These are phyloP conservation scores for Cordilura impudica DNA, from an alignment of 2,888 invertebrate genomes.

Conservation along the genomic window DNA sequence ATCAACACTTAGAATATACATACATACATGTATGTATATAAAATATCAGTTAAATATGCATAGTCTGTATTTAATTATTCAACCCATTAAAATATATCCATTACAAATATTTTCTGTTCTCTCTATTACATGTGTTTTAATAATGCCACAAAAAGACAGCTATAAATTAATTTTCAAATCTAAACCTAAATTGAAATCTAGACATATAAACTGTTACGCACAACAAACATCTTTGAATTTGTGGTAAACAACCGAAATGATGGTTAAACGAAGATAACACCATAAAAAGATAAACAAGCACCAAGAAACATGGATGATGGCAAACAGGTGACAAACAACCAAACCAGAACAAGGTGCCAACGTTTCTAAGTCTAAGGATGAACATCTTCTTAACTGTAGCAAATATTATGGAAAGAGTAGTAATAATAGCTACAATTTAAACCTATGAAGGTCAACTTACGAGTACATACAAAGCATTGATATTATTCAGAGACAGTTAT, in stretches of 20 bases:
- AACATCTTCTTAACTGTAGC: neutral
- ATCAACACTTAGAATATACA: no score
- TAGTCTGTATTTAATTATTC: no score
- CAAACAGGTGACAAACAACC: neutral
- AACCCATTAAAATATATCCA: no score
- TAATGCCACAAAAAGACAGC: constrained; percentile 3
- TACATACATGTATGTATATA: no score
- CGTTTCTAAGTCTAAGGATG: neutral
- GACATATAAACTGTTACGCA: constrained; percentile 9
- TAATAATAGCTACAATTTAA: neutral
- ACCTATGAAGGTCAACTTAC: constrained; percentile 1
- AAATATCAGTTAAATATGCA: no score
- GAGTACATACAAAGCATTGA: neutral
- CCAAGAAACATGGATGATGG: neutral
- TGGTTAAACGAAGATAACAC: constrained; percentile 13
- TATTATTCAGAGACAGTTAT: neutral
- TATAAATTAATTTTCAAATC: constrained; percentile 33
- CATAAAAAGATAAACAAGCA: constrained; percentile 25
- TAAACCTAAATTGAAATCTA: constrained; percentile 15
- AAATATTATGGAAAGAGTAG: neutral
- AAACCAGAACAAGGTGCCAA: no score
- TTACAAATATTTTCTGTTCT: no score
- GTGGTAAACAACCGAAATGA: neutral
- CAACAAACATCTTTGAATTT: neutral
- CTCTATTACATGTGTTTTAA: no score